A percentile compares a stretch with the other conserved stretches of the same genome.
Conservation (phyloP, 2,113 vertebrate species). For the Balaenoptera acutorostrata region DNA sequence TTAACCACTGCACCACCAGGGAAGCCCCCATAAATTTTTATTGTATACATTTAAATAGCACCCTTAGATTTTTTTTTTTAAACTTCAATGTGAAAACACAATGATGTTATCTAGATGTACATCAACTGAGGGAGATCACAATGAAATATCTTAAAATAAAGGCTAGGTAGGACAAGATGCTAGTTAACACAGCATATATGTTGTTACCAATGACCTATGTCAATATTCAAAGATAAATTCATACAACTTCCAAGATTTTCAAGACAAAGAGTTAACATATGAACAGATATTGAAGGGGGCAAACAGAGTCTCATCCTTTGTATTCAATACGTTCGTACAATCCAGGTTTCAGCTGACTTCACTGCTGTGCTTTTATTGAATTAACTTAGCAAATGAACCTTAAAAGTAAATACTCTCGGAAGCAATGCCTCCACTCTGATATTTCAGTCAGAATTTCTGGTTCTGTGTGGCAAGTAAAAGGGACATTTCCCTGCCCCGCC, state of each 20-base stretch:
- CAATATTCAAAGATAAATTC: not conserved
- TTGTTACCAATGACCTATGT: not conserved
- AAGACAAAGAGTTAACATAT: not conserved
- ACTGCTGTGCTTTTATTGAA: not conserved
- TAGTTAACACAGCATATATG: not conserved
- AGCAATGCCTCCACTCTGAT: not conserved
- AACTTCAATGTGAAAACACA: not conserved
- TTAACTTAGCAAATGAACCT: not conserved
- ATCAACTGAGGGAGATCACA: not conserved
- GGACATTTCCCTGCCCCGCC: not conserved
- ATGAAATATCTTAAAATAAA: not conserved
- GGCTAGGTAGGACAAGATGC: not conserved
- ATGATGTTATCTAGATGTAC: not conserved
- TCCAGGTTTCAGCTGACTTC: not conserved
- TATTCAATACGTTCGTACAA: not conserved
- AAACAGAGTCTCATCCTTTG: not conserved
- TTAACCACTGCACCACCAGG: no score
- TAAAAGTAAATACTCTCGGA: conserved; percentile 4
- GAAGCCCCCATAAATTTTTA: not conserved
- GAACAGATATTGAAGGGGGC: not conserved
- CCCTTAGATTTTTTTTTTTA: not conserved
- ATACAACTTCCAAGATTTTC: not conserved
- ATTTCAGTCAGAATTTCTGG: not conserved
- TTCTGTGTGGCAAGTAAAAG: not conserved
- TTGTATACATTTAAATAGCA: not conserved